Percentiles rank a stretch among this genome's conserved stretches.
Evolutionary conservation across 2,888 invertebrate genomes (phyloP).

Genomic region (Cheilosia scutellata): DNA sequence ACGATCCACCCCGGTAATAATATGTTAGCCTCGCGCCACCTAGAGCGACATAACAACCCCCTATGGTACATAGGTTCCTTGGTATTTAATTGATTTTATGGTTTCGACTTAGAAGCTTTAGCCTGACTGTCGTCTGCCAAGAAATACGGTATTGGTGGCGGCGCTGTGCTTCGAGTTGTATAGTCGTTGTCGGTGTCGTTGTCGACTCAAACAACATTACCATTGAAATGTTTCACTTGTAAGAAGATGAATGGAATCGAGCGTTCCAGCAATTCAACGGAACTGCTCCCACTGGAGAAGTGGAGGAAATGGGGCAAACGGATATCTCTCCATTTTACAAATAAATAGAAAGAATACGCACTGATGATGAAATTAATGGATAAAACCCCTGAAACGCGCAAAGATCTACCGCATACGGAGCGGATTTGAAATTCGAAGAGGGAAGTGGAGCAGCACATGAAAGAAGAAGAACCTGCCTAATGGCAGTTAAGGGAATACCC

Average conservation of each 20-base stretch:
- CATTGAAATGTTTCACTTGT: slow-evolving; percentile 26
- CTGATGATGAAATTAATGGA: slow-evolving; percentile 65
- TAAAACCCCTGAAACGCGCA: slow-evolving; percentile 36
- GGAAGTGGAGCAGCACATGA: background rate
- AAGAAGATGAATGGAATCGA: slow-evolving; percentile 48
- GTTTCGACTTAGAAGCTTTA: slow-evolving; percentile 44
- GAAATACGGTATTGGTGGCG: slow-evolving; percentile 18
- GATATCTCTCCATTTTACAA: slow-evolving; percentile 51
- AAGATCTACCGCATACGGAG: slow-evolving; percentile 13
- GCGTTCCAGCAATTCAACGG: slow-evolving; percentile 49
- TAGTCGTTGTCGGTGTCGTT: slow-evolving; percentile 2
- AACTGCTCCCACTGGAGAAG: slow-evolving; percentile 56
- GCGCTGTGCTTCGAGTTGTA: too few species aligned
- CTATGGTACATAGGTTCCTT: slow-evolving; percentile 8
- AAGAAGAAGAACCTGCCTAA: slow-evolving; percentile 42
- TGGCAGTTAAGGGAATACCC: slow-evolving; percentile 68
- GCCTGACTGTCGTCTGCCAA: slow-evolving; percentile 30
- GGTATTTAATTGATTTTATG: slow-evolving; percentile 64
- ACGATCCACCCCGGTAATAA: slow-evolving; percentile 11
- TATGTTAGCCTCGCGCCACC: slow-evolving; percentile 23
- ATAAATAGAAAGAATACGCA: slow-evolving; percentile 60
- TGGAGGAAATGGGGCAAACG: slow-evolving; percentile 10
- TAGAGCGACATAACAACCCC: background rate
- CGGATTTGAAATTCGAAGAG: background rate
- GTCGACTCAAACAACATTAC: slow-evolving; percentile 25